Evolutionary conservation across 2,113 vertebrate genomes (phyloP).

Genomic region (Asarcornis scutulata): DNA sequence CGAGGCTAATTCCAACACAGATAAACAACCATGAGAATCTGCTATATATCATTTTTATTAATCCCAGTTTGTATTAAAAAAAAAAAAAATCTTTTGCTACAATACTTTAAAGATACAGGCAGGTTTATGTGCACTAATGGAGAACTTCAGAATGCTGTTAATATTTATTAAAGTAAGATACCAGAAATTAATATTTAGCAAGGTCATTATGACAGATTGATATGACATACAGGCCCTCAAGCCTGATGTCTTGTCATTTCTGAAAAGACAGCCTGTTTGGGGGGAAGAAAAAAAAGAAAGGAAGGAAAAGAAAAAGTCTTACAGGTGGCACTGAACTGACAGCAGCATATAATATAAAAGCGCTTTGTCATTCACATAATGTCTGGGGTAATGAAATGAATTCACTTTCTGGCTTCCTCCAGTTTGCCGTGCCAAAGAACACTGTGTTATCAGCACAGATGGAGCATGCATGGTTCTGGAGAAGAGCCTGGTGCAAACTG

Average conservation of each 20-base stretch:
- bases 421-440: conserved; percentile 81
- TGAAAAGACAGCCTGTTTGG: conserved; percentile 59
- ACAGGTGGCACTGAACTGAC: conserved; percentile 76
- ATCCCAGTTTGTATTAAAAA: background rate
- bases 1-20: conserved; percentile 11
- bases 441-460: conserved; percentile 86
- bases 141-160: conserved; percentile 65
- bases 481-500: conserved; percentile 79
- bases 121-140: conserved; percentile 38
- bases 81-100: background rate
- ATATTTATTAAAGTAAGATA: conserved; percentile 71
- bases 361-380: conserved; percentile 82
- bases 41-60: conserved; percentile 39
- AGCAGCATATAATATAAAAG: conserved; percentile 75
- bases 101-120: conserved; percentile 18
- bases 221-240: conserved; percentile 65
- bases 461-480: conserved; percentile 83
- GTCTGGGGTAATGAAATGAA: conserved; percentile 83
- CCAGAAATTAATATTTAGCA: conserved; percentile 72
- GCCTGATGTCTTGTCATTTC: conserved; percentile 67
- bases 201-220: conserved; percentile 74
- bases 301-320: conserved; percentile 50
- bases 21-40: conserved; percentile 25
- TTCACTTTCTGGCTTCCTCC: conserved; percentile 82
- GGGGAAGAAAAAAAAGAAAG: background rate